Evolutionary conservation across 2,888 invertebrate genomes (phyloP).

Genomic region (Pollenia amentaria): DNA sequence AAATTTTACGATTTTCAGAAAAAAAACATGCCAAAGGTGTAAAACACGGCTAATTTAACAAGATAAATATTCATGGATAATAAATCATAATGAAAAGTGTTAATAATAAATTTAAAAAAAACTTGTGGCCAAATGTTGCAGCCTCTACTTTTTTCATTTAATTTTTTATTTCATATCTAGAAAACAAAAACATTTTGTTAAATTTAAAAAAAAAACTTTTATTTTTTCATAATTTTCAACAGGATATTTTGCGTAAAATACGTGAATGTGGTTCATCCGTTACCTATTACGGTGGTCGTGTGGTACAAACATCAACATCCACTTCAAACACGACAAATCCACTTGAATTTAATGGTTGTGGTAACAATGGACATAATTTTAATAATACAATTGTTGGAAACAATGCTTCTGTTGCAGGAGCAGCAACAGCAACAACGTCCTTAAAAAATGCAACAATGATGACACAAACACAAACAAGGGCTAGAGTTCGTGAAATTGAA

Average conservation of each 20-base stretch:
- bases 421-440: constrained; percentile 79
- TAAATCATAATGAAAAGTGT: too few relatives aligned
- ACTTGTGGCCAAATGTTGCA: neutral
- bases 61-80: neutral
- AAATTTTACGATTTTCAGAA: too few relatives aligned
- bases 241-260: constrained; percentile 93
- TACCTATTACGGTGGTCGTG: constrained; percentile 94
- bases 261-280: constrained; percentile 95
- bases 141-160: neutral
- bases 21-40: too few relatives aligned
- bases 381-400: constrained; percentile 80
- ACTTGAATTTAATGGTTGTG: constrained; percentile 83
- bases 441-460: constrained; percentile 83
- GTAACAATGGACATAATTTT: constrained; percentile 80
- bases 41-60: neutral
- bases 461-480: constrained; percentile 79
- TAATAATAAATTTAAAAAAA: neutral
- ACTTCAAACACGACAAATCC: constrained; percentile 84
- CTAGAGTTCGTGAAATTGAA: constrained; percentile 80
- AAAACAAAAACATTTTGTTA: neutral
- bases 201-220: constrained; percentile 40
- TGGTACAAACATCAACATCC: constrained; percentile 86
- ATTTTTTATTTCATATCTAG: neutral
- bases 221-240: constrained; percentile 82
- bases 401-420: constrained; percentile 79